Evolutionary conservation across 1,140 invertebrate species (phyloP).

Genomic region (Tribolium madens): DNA sequence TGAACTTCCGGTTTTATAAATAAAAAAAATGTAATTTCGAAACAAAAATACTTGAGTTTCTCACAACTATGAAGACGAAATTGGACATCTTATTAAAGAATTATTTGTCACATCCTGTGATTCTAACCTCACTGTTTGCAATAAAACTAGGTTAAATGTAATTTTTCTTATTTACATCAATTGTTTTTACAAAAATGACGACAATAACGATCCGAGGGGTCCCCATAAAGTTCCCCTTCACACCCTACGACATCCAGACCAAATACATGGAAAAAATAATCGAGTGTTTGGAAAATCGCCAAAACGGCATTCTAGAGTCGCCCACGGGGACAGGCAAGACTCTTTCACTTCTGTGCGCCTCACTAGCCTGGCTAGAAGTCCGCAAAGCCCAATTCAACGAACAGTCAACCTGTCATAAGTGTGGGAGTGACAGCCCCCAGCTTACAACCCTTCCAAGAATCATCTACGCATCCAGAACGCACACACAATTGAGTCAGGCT

Average conservation of each 20-base stretch:
- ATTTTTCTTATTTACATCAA: neutral
- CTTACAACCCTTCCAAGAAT: slow-evolving; percentile 81
- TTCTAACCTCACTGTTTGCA: slow-evolving; percentile 24
- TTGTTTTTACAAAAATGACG: slow-evolving; percentile 28
- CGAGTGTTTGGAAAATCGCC: slow-evolving; percentile 85
- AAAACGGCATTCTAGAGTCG: slow-evolving; percentile 94
- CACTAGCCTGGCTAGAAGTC: slow-evolving; percentile 89
- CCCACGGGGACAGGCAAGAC: slow-evolving; percentile 98
- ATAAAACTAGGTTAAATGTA: too few relatives aligned
- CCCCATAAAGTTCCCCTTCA: slow-evolving; percentile 91
- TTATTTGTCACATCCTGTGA: too few relatives aligned
- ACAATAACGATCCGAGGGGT: slow-evolving; percentile 79
- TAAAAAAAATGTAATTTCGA: too few relatives aligned
- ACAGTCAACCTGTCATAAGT: slow-evolving; percentile 43
- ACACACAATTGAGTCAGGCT: slow-evolving; percentile 95
- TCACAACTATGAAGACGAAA: too few relatives aligned
- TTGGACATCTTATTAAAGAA: too few relatives aligned
- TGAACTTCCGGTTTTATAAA: too few relatives aligned
- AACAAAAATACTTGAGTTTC: too few relatives aligned
- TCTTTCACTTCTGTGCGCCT: slow-evolving; percentile 90
- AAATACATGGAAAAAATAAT: slow-evolving; percentile 95
- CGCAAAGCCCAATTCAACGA: slow-evolving; percentile 76
- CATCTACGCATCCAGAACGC: slow-evolving; percentile 96
- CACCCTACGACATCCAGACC: slow-evolving; percentile 93
- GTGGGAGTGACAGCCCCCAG: slow-evolving; percentile 13